Evolutionary conservation across 2,797 vertebrate species (phyloP).

Genomic region (Threskiornis aethiopicus): DNA sequence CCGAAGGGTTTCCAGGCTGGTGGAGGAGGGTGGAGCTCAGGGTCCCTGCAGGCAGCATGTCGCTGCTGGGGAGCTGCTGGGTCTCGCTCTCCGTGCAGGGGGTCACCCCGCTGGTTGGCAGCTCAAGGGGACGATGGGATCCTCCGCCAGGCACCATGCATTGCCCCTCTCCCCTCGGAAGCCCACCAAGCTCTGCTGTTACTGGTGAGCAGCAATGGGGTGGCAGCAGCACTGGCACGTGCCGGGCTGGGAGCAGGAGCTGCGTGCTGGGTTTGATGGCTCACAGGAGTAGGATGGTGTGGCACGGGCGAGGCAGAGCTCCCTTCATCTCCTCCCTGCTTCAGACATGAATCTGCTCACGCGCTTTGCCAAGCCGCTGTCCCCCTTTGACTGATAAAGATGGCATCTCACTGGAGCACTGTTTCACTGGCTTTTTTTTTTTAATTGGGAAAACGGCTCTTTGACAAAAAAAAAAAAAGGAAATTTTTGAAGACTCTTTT

Average conservation of each 20-base stretch:
- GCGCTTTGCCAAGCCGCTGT: neutral
- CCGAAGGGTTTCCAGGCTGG: neutral
- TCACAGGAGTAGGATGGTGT: neutral
- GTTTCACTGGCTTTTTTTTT: neutral
- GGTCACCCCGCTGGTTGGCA: neutral
- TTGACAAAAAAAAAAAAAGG: neutral
- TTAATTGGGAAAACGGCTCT: neutral
- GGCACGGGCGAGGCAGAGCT: neutral
- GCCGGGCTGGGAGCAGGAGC: neutral
- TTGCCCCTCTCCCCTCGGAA: neutral
- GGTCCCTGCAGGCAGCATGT: neutral
- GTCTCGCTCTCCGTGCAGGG: neutral
- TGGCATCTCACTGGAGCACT: neutral
- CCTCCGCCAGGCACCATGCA: neutral
- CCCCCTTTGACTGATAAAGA: neutral
- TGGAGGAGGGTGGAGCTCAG: neutral
- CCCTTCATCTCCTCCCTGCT: neutral
- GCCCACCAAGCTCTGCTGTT: neutral
- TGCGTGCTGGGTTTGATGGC: neutral
- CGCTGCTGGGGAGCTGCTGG: neutral
- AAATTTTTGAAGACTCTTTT: neutral
- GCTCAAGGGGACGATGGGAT: neutral
- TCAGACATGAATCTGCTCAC: neutral
- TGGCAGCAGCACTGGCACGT: neutral
- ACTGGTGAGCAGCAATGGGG: neutral